Evolutionary conservation across 2,113 vertebrate genomes (phyloP).

Genomic region (Campylomormyrus tamandua): DNA sequence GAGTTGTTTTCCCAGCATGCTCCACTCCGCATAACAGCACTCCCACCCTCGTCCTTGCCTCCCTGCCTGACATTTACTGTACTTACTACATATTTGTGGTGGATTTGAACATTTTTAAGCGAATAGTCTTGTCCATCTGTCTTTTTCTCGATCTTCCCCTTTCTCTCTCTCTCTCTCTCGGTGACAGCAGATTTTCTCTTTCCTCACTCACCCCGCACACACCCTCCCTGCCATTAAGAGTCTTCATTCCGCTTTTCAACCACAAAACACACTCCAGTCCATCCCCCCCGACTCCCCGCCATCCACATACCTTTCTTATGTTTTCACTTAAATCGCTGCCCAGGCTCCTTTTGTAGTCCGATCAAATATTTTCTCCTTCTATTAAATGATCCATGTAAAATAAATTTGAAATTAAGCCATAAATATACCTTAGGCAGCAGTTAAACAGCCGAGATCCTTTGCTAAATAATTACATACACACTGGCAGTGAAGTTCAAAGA

Average conservation of each 20-base stretch:
- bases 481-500: background rate
- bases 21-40: background rate
- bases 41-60: background rate
- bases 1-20: background rate
- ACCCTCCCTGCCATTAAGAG: background rate
- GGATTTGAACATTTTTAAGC: constrained; percentile 15
- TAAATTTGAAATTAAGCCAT: background rate
- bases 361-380: background rate
- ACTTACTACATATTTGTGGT: background rate
- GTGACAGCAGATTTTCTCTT: background rate
- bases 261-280: background rate
- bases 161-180: background rate
- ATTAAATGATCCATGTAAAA: background rate
- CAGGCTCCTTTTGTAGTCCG: background rate
- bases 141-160: background rate
- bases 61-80: constrained; percentile 10
- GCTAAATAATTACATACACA: background rate
- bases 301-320: background rate
- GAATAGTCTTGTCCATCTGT: constrained; percentile 7
- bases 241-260: background rate
- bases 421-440: background rate
- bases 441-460: background rate
- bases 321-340: background rate
- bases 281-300: background rate
- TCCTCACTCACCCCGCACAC: background rate